These are phyloP conservation scores for Archilochus colubris DNA, from an alignment of 2,113 vertebrate species.

Conservation along the genomic window DNA sequence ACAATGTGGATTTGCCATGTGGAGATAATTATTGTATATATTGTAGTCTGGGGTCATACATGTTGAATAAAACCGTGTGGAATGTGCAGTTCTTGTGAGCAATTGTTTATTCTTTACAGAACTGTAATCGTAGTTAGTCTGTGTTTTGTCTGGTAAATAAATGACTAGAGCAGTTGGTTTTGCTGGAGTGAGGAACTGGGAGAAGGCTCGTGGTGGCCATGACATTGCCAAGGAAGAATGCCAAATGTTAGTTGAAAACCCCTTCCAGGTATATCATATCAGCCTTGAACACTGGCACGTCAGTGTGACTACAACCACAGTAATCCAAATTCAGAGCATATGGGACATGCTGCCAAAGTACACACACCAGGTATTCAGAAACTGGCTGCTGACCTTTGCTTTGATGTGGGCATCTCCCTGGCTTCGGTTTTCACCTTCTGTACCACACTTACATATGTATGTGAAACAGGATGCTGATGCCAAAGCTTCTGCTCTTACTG, in stretches of 20 bases:
- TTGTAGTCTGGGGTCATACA: slow-evolving; percentile 57
- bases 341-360: background rate
- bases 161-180: slow-evolving; percentile 10
- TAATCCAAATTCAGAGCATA: background rate
- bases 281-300: background rate
- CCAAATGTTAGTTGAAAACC: background rate
- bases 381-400: background rate
- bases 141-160: slow-evolving; percentile 71
- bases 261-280: background rate
- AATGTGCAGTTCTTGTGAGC: slow-evolving; percentile 46
- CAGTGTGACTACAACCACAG: background rate
- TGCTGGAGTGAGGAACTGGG: background rate
- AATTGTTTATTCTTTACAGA: slow-evolving; percentile 60
- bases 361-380: background rate
- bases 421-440: background rate
- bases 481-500: background rate
- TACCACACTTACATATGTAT: rapidly evolving
- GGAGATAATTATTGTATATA: slow-evolving; percentile 61
- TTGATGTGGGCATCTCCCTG: background rate
- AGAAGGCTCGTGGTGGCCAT: background rate
- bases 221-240: background rate
- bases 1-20: slow-evolving; percentile 57
- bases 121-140: slow-evolving; percentile 49
- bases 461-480: background rate
- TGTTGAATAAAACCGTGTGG: slow-evolving; percentile 59